Conservation (phyloP, 1,140 invertebrate species). For the Teleogryllus occipitalis region DNA sequence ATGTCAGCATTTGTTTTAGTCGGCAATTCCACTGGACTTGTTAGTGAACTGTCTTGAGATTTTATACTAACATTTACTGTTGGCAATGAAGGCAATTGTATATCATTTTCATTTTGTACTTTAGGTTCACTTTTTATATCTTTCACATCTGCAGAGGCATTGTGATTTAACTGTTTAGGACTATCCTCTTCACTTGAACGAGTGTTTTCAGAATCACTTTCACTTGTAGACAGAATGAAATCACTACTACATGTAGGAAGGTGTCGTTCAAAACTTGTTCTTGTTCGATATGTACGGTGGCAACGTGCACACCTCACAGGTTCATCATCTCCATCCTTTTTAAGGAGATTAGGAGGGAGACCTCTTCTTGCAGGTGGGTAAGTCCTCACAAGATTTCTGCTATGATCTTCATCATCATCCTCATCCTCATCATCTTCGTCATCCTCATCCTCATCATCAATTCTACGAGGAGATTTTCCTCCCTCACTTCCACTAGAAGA, state of each 20-base stretch:
- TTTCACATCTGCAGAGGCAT: neutral
- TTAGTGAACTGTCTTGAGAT: neutral
- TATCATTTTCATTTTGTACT: neutral
- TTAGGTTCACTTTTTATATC: neutral
- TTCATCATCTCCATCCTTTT: constrained; percentile 39
- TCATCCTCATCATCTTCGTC: constrained; percentile 3
- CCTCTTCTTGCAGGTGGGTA: neutral
- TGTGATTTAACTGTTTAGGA: neutral
- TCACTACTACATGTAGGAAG: constrained; percentile 58
- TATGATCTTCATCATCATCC: neutral
- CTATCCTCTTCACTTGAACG: constrained; percentile 17
- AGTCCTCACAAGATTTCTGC: no score
- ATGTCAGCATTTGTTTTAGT: neutral
- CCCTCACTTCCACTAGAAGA: constrained; percentile 40
- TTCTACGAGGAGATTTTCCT: neutral
- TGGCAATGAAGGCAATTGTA: neutral
- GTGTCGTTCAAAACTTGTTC: constrained; percentile 77
- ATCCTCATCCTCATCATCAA: constrained; percentile 3
- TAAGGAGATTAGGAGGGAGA: neutral
- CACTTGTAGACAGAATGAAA: constrained; percentile 59
- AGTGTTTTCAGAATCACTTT: constrained; percentile 47
- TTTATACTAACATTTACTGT: neutral
- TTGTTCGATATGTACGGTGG: constrained; percentile 80
- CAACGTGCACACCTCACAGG: constrained; percentile 81
- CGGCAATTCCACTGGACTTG: neutral